These are phyloP conservation scores for Lepidochitona cinerea DNA, from an alignment of 2,888 invertebrate species.

Conservation along the genomic window DNA sequence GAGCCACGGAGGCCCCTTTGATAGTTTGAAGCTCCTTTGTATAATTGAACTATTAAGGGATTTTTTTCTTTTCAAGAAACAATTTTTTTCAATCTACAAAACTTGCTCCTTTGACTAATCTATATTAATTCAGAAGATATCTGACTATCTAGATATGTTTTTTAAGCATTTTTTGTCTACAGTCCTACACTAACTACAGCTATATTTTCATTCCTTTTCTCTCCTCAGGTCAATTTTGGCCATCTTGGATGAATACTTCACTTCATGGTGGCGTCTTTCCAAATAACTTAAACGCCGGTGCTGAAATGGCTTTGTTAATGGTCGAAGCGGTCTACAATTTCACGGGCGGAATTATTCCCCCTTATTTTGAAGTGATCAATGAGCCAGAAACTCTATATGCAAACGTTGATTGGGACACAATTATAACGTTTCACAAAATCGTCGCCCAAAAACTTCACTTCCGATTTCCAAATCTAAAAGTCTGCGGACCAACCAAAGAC, in stretches of 20 bases:
- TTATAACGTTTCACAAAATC: background rate
- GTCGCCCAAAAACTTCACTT: slow-evolving; percentile 11
- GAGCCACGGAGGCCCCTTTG: no score
- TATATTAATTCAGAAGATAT: no score
- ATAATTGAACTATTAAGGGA: no score
- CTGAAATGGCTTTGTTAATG: background rate
- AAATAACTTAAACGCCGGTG: background rate
- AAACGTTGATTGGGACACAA: background rate
- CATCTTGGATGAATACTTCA: slow-evolving; percentile 11
- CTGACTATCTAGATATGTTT: no score
- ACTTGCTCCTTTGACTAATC: no score
- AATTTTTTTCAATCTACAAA: no score
- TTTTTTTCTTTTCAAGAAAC: no score
- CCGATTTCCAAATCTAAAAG: slow-evolving; percentile 3
- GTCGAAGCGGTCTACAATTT: background rate
- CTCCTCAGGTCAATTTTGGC: slow-evolving; percentile 6
- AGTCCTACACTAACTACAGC: background rate
- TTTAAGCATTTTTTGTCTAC: background rate
- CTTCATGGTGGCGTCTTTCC: slow-evolving; percentile 9
- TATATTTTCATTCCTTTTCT: background rate
- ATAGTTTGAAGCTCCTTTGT: no score
- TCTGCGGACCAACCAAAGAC: slow-evolving; percentile 9
- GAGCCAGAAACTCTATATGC: slow-evolving; percentile 9
- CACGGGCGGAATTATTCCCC: background rate
- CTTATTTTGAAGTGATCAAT: slow-evolving; percentile 16